Percentiles rank a stretch among this genome's conserved stretches.
These are phyloP conservation scores for Vidua macroura DNA, from an alignment of 2,113 vertebrate genomes.

Conservation along the genomic window DNA sequence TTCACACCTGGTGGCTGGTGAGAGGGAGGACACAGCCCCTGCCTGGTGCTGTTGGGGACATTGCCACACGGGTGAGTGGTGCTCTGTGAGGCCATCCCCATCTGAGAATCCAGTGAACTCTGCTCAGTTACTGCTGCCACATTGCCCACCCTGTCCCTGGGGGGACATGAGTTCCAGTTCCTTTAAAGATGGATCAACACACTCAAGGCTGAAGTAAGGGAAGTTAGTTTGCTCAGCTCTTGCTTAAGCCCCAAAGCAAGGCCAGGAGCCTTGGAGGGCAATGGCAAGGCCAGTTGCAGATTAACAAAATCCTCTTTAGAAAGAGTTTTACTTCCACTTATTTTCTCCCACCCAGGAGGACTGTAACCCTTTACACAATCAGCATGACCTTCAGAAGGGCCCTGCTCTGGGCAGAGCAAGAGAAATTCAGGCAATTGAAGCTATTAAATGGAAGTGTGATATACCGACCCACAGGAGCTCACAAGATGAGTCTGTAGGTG, in stretches of 20 bases:
- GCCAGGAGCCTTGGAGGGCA: constrained; percentile 48
- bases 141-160: background rate
- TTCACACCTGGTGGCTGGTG: background rate
- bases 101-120: background rate
- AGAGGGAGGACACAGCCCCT: background rate
- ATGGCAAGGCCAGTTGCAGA: constrained; percentile 38
- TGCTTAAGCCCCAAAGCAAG: constrained; percentile 31
- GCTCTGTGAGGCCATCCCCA: background rate
- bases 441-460: background rate
- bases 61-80: accelerated
- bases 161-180: background rate
- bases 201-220: background rate
- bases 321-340: constrained; percentile 50
- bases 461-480: background rate
- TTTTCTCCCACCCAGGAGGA: constrained; percentile 2
- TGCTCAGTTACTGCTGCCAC: background rate
- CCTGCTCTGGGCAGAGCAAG: background rate
- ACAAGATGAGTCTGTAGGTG: background rate
- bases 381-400: constrained; percentile 24
- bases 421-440: background rate
- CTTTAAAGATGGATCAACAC: background rate
- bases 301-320: constrained; percentile 64
- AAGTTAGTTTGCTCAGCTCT: constrained; percentile 38
- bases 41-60: accelerated
- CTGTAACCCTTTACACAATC: background rate